These are phyloP conservation scores for Acrobeloides nanus DNA, from an alignment of 2,888 invertebrate species.

Conservation along the genomic window DNA sequence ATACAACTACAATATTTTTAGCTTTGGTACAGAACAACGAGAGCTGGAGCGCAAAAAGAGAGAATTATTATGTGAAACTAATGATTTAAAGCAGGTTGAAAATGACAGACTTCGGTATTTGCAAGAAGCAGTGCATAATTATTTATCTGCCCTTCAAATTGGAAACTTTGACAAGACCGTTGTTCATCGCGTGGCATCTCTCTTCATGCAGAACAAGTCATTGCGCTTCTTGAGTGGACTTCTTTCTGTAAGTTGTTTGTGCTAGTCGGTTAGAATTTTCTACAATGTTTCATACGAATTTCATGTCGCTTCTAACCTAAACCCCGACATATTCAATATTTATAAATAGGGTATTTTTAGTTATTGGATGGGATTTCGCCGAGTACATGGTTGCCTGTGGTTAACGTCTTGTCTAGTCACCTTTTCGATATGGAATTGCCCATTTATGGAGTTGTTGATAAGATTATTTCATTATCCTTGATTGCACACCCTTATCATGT, in stretches of 20 bases:
- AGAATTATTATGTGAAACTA: too few relatives aligned
- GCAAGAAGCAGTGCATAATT: too few relatives aligned
- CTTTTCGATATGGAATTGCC: conserved; percentile 8
- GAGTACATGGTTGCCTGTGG: conserved; percentile 14
- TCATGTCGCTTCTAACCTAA: background rate
- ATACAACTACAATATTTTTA: too few relatives aligned
- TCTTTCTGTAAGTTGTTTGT: too few relatives aligned
- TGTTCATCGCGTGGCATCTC: conserved; percentile 13
- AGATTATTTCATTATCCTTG: background rate
- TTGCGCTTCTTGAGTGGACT: conserved; percentile 10
- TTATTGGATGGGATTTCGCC: conserved; percentile 4
- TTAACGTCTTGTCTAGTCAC: conserved; percentile 15
- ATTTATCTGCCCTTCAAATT: conserved; percentile 4
- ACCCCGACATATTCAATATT: conserved; percentile 1
- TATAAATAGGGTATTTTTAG: conserved; percentile 1
- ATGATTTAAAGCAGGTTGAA: too few relatives aligned
- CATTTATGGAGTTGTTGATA: background rate
- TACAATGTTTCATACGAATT: too few relatives aligned
- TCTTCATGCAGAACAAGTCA: conserved; percentile 15
- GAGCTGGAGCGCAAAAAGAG: too few relatives aligned
- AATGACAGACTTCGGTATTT: too few relatives aligned
- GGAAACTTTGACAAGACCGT: conserved; percentile 10
- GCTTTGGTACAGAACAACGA: too few relatives aligned
- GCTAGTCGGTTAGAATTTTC: too few relatives aligned
- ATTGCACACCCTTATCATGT: conserved; percentile 11